Conservation (phyloP, 2,797 vertebrate genomes). For the Gallinago stenura region DNA sequence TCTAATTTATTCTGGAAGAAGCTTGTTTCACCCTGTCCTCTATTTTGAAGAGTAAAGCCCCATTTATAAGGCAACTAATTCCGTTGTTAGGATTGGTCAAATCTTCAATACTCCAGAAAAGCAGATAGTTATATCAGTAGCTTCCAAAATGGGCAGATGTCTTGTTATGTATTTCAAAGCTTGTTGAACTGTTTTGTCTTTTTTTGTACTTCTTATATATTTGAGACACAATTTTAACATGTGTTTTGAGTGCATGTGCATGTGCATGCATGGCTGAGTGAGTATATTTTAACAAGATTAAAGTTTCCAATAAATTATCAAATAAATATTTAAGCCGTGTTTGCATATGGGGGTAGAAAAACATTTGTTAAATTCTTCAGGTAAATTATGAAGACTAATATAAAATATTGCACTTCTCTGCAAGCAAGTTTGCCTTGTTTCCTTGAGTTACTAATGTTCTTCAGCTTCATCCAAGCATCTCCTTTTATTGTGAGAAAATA, state of each 20-base stretch:
- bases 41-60: background rate
- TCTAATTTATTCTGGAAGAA: background rate
- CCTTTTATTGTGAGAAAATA: background rate
- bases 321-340: background rate
- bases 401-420: background rate
- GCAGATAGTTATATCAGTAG: background rate
- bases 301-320: background rate
- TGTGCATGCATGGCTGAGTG: background rate
- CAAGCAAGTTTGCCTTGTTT: background rate
- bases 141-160: background rate
- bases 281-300: background rate
- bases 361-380: background rate
- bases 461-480: background rate
- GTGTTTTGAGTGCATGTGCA: background rate
- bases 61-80: background rate
- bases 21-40: background rate
- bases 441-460: background rate
- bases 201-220: background rate
- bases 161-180: background rate
- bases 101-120: background rate
- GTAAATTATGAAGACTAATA: background rate
- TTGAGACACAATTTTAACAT: background rate
- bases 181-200: background rate
- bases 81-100: background rate
- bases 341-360: rapidly evolving